Evolutionary conservation across 2,797 vertebrate species (phyloP), one percentile per base, ranked within the genome.

Genomic region (Crax fasciolata): DNA sequence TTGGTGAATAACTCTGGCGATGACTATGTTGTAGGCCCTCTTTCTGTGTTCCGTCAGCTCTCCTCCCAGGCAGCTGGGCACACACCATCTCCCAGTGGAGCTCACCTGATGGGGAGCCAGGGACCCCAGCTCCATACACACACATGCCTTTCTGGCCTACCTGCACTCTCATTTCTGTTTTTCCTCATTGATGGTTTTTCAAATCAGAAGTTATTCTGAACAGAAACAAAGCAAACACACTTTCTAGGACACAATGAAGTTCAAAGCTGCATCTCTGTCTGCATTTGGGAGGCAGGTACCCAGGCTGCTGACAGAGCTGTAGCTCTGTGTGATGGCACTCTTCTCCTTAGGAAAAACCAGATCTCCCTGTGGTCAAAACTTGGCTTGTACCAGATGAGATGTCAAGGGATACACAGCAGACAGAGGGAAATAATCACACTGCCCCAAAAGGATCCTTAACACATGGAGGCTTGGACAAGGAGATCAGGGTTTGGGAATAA

Each of bases 401-500:
- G 28, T 66, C 49, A 57, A 74, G 58, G 49, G 49, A 62, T 79
- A 63, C 38, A 55, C 44, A 90, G 43, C 35, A 90, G 67, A 81
- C 96, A 94, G 88, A 95, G 92, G 92, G 81, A 95, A 96, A 74
- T 84, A 94, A 92, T 97, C 92, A 70, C 0, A 1, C 35, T 73
- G 68, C 94, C 86, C 90, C 89, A 87, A 90, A 87, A 85, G 73
- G 70, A 92, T 87, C 65, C 89, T 91, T 88, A 95, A 92, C 89
- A 90, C 83, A 76, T 87, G 82, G 84, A 93, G 84, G 71, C 87
- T 94, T 62, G 63, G 78, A 94, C 55, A 72, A 80, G 87, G 38
- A 84, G 87, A 94, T 89, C 75, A 63, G 65, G 58, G 90, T 95
- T 94, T 66, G 81, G 84, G 87, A 96, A 92, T 92, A 93, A 92